Evolutionary conservation across 2,797 vertebrate genomes (phyloP).

Genomic region (Sebastes vulpes): DNA sequence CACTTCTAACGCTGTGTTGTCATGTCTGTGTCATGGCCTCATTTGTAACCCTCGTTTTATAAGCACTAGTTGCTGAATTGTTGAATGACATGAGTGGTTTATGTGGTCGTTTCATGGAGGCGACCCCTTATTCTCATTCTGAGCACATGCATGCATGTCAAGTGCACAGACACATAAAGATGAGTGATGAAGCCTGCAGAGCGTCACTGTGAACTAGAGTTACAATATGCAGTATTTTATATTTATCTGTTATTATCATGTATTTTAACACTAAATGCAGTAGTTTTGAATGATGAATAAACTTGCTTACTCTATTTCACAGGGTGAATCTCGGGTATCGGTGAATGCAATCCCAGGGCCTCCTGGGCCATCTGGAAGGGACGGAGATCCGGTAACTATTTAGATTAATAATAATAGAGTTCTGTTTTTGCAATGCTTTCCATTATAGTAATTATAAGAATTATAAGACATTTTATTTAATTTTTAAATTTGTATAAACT

Average conservation of each 20-base stretch:
- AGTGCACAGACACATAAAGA: neutral
- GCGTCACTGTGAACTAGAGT: neutral
- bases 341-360: neutral
- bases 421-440: neutral
- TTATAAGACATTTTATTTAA: neutral
- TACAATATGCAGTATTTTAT: neutral
- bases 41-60: neutral
- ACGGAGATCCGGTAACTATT: slow-evolving; percentile 50
- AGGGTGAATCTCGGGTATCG: slow-evolving; percentile 63
- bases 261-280: neutral
- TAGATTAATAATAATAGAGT: neutral
- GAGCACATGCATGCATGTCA: neutral
- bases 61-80: neutral
- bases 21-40: neutral
- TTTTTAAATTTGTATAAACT: neutral
- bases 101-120: neutral
- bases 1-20: neutral
- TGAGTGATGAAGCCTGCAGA: neutral
- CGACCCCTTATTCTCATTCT: neutral
- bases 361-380: slow-evolving; percentile 48
- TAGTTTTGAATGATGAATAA: neutral
- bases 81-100: neutral
- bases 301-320: neutral
- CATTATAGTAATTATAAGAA: neutral
- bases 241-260: neutral